Conservation (phyloP, 2,888 invertebrate species). For the Torymus texanus region DNA sequence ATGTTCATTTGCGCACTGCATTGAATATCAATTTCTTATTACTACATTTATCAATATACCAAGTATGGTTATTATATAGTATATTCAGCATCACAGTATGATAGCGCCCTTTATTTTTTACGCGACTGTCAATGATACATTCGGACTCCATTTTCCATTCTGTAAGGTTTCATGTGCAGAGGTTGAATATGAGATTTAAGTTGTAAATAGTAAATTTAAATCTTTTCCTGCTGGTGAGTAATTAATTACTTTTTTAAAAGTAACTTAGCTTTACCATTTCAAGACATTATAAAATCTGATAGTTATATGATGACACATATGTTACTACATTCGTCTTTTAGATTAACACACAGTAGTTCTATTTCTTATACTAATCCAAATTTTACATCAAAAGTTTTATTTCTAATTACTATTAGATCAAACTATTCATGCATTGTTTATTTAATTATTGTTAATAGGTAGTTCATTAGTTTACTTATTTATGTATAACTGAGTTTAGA, state of each 20-base stretch:
- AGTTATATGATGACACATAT: neutral
- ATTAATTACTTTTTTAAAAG: conserved; percentile 1
- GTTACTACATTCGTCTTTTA: too few species aligned
- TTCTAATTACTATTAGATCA: too few species aligned
- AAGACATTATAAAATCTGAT: neutral
- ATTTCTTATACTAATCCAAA: too few species aligned
- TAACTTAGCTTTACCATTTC: neutral
- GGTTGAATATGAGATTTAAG: conserved; percentile 24
- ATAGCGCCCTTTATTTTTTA: conserved; percentile 74
- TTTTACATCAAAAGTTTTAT: too few species aligned
- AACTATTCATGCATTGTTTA: too few species aligned
- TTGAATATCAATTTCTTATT: conserved; percentile 55
- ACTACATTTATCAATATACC: conserved; percentile 61
- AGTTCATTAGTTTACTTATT: conserved; percentile 7
- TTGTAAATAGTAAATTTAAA: conserved; percentile 1
- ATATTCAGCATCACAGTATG: conserved; percentile 74
- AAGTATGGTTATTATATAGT: conserved; percentile 31
- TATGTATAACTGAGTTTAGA: neutral
- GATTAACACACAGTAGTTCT: too few species aligned
- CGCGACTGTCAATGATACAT: conserved; percentile 68
- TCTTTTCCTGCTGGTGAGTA: too few species aligned
- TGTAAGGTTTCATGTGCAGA: conserved; percentile 8
- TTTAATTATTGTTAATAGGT: neutral
- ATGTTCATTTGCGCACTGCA: conserved; percentile 17
- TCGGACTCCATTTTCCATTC: conserved; percentile 61